Evolutionary conservation across 2,888 invertebrate genomes (phyloP), one percentile per base, ranked within the genome.

Genomic region (Panopea generosa): DNA sequence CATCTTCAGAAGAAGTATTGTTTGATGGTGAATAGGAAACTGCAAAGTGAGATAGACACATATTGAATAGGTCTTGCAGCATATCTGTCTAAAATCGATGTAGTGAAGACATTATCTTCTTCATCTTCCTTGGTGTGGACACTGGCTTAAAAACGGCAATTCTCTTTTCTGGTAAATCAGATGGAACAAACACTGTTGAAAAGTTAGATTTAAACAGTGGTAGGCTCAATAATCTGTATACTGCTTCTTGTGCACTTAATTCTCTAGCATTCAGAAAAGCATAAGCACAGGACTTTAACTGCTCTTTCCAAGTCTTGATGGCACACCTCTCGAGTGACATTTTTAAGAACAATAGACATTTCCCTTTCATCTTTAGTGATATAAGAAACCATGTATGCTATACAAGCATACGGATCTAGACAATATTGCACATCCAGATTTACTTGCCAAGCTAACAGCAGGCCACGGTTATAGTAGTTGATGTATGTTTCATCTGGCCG

Each of bases 171-270:
- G 77, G 65, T 6, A 66, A 29, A 43, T 69, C 74, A 45, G 79
- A 45, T 11, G 67, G 71, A 22, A 83, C 52, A 61, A 77, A 80
- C 6, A 77, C 63, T 20, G 55, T 43, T 1, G 33, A 3, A 22
- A 70, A 68, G 18, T 24, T 68, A 2, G 56, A 60, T 20, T 66
- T 69, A 18, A 53, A 68, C 43, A 75, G 52, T 26, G 79, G 79
- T 0, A 79, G 47, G 11, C 63, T 55, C 2, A 79, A 47, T 1
- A 76, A 33, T 2, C 75, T 18, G 50, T 65, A 75, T 14, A 65
- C 72, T 22, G 79, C 72, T 38, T 79, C 75, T 53, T 79, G 74
- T 16, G 76, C 79, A 60, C 57, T 70, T 1, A 67, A 14, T 26
- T 73, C 69, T 50, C 77, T 29, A 7, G 61, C 43, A 61, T 67